Percentiles rank a stretch among this genome's conserved stretches.
These are phyloP conservation scores for Pandemis cinnamomeana DNA, from an alignment of 2,888 invertebrate species.

Conservation along the genomic window DNA sequence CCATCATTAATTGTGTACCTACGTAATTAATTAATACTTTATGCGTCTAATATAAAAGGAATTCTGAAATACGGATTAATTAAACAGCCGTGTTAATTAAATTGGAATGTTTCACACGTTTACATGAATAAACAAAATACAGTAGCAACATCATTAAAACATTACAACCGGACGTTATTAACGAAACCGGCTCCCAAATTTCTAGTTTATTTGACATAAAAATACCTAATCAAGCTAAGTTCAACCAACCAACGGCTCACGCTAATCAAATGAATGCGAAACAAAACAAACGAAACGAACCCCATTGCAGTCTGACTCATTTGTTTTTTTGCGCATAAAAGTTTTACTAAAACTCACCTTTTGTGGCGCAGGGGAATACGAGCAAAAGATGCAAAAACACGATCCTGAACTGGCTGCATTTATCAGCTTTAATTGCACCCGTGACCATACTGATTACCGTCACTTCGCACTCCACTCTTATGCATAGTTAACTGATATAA, in stretches of 20 bases:
- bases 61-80: not conserved
- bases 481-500: conserved; percentile 51
- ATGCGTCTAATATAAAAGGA: not conserved
- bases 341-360: conserved; percentile 61
- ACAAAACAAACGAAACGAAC: conserved; percentile 8
- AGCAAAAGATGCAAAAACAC: conserved; percentile 76
- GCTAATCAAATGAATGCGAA: not conserved
- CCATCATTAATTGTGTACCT: not conserved
- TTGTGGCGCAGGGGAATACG: conserved; percentile 60
- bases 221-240: not conserved
- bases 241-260: not conserved
- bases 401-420: conserved; percentile 74
- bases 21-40: not conserved
- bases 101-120: conserved; percentile 18
- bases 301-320: not conserved
- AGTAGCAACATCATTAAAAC: conserved; percentile 24
- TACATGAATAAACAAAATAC: conserved; percentile 11
- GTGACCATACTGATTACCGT: conserved; percentile 71
- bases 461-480: conserved; percentile 63
- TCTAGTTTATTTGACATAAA: not conserved
- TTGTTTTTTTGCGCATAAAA: not conserved
- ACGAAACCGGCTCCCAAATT: conserved; percentile 1
- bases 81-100: not conserved
- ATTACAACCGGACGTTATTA: conserved; percentile 9
- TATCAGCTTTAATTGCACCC: conserved; percentile 74